Evolutionary conservation across 2,113 vertebrate species (phyloP).

Genomic region (Halichoerus grypus): DNA sequence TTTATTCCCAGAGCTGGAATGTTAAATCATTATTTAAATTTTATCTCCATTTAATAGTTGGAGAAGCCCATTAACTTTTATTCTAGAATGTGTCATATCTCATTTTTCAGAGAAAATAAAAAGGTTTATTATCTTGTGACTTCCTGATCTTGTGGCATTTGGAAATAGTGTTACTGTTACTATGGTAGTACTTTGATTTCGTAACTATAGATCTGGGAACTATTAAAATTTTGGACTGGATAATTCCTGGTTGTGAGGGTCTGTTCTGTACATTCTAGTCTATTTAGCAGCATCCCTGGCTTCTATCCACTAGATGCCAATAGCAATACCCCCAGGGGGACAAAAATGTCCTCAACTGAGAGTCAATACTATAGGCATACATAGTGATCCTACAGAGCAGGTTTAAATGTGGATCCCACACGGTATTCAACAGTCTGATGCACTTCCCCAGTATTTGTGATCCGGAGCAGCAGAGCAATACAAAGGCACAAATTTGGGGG

Average conservation of each 20-base stretch:
- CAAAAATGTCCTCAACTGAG: background rate
- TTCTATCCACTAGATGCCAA: background rate
- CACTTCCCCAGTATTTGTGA: background rate
- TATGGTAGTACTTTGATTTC: background rate
- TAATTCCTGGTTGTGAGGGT: background rate
- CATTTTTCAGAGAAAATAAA: background rate
- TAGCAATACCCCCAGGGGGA: background rate
- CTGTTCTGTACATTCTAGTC: background rate
- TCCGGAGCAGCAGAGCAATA: background rate
- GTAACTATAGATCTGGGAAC: background rate
- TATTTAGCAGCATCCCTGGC: background rate
- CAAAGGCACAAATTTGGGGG: background rate
- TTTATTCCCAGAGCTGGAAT: background rate
- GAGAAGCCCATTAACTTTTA: conserved; percentile 15
- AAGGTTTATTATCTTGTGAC: background rate
- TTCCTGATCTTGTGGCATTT: background rate
- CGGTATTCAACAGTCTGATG: background rate
- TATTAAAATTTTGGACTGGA: background rate
- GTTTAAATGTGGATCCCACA: background rate
- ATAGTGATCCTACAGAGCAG: background rate
- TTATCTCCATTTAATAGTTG: background rate
- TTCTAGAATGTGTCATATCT: background rate
- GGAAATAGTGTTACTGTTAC: background rate
- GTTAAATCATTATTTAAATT: background rate
- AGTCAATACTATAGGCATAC: background rate